These are phyloP conservation scores for Triplophysa siluroides DNA, from an alignment of 2,113 vertebrate species.

Conservation along the genomic window DNA sequence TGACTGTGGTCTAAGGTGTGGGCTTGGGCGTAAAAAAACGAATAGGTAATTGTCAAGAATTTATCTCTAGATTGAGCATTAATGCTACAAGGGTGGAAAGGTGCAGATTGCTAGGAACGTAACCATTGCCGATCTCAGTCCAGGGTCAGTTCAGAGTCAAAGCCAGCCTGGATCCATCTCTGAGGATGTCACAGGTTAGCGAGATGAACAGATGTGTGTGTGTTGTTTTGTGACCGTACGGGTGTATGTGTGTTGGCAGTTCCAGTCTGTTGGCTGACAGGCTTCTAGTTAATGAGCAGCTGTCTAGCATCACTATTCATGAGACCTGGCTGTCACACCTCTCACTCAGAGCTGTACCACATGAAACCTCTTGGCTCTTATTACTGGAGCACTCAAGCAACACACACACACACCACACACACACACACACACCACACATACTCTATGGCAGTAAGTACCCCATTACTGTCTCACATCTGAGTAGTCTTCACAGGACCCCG, in stretches of 20 bases:
- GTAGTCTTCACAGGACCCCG: neutral
- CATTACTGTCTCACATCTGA: neutral
- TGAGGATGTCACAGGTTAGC: conserved; percentile 51
- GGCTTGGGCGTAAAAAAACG: neutral
- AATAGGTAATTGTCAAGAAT: neutral
- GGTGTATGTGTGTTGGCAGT: conserved; percentile 56
- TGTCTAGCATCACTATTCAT: conserved; percentile 78
- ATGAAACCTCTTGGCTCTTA: conserved; percentile 66
- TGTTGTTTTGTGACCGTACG: conserved; percentile 32
- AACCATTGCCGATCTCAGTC: conserved; percentile 7
- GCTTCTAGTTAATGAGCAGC: conserved; percentile 75
- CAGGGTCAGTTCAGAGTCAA: conserved; percentile 18
- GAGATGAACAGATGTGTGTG: conserved; percentile 63
- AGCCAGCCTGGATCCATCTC: conserved; percentile 46
- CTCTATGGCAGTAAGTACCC: conserved; percentile 1
- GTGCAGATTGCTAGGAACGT: neutral
- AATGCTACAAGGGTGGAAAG: neutral
- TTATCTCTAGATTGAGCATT: neutral
- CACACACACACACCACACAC: conserved; percentile 41
- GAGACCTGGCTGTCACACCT: conserved; percentile 58
- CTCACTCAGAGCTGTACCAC: conserved; percentile 63
- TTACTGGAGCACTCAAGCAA: conserved; percentile 60
- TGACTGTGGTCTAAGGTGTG: too few relatives aligned
- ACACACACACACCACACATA: conserved; percentile 21
- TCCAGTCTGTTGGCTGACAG: conserved; percentile 68